phyloP scores from a whole-genome alignment of 2,113 vertebrate genomes.

The Tragelaphus imberbis region DNA sequence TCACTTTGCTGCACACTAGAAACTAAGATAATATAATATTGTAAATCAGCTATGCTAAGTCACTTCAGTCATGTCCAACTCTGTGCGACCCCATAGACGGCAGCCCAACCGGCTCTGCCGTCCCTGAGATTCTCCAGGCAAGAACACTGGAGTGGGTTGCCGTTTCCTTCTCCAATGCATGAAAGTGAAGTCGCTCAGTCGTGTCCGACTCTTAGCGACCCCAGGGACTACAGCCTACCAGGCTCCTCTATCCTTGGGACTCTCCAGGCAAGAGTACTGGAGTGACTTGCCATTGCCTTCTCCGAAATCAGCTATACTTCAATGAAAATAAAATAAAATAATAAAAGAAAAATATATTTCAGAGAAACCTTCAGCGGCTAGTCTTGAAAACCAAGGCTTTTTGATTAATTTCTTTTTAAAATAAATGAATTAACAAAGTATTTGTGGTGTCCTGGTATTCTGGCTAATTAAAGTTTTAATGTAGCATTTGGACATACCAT shows the following conservation, averaged over 20 bases:
- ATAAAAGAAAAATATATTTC: background rate
- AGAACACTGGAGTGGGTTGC: no score
- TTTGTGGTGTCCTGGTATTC: background rate
- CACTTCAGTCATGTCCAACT: no score
- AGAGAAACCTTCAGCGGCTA: background rate
- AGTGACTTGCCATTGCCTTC: no score
- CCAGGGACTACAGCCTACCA: no score
- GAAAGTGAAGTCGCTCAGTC: no score
- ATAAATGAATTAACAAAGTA: conserved; percentile 5
- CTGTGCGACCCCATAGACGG: no score
- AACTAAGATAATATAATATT: background rate
- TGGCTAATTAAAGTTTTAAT: conserved; percentile 33
- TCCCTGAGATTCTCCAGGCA: no score
- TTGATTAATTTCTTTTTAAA: conserved; percentile 15
- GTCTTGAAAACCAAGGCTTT: background rate
- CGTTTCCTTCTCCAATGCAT: no score
- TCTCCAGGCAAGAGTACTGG: no score
- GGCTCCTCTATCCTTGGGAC: no score
- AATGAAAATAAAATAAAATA: background rate
- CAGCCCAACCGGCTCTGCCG: no score
- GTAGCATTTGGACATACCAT: conserved; percentile 17
- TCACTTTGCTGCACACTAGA: background rate
- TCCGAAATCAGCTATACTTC: background rate
- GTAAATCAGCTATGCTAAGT: background rate
- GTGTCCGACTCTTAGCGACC: no score